These are phyloP conservation scores for Prosopocoilus inquinatus DNA, from an alignment of 2,888 invertebrate genomes.

Conservation along the genomic window DNA sequence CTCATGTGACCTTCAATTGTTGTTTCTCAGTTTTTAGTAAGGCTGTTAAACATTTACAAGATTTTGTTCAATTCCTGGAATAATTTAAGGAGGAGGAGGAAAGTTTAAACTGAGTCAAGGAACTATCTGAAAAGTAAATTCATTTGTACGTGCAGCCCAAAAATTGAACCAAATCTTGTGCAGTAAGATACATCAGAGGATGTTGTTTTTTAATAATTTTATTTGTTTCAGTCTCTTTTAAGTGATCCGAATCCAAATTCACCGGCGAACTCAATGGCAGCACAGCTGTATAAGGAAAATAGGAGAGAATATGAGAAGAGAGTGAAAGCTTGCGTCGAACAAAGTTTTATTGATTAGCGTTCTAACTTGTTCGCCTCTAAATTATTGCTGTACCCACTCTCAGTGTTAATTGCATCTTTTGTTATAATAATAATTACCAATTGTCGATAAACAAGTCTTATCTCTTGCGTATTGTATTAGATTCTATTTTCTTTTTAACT, in stretches of 20 bases:
- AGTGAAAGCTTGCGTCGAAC: conserved; percentile 99
- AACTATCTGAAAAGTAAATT: no score
- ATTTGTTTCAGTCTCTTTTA: conserved; percentile 85
- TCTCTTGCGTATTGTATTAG: conserved; percentile 2
- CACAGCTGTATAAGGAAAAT: conserved; percentile 99
- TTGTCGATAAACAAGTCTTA: conserved; percentile 14
- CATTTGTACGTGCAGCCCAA: no score
- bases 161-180: no score
- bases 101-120: no score
- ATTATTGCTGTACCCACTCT: conserved; percentile 34
- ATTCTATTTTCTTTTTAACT: conserved; percentile 2
- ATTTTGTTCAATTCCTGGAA: no score
- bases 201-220: no score
- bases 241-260: conserved; percentile 99
- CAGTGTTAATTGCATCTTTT: conserved; percentile 17
- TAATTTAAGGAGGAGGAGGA: no score
- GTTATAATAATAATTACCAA: conserved; percentile 14
- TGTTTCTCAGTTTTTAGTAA: no score
- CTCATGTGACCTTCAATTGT: no score
- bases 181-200: no score
- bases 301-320: conserved; percentile 98
- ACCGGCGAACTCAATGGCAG: conserved; percentile 98
- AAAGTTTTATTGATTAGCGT: conserved; percentile 93
- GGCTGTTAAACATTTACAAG: no score
- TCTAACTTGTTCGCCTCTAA: conserved; percentile 26